Evolutionary conservation across 2,113 vertebrate species (phyloP).

Genomic region (Anhinga anhinga): DNA sequence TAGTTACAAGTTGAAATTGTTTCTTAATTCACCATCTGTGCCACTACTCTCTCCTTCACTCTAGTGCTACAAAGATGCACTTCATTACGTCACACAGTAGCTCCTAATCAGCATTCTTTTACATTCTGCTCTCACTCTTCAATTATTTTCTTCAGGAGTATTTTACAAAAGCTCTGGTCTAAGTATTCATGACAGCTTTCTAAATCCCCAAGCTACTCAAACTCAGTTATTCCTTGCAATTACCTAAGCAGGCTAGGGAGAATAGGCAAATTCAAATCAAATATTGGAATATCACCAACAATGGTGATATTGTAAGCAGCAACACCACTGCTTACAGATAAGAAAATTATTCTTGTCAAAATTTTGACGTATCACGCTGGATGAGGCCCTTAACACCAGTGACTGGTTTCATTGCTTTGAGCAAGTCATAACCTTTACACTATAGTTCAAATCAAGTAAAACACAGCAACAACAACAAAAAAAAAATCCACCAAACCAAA

Average conservation of each 20-base stretch:
- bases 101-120: background rate
- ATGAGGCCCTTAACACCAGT: background rate
- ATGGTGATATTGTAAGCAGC: no score
- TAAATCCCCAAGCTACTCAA: background rate
- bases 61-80: background rate
- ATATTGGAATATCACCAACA: background rate
- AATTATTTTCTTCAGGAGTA: background rate
- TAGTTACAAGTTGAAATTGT: constrained; percentile 45
- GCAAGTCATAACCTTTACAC: background rate
- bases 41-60: background rate
- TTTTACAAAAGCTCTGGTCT: background rate
- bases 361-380: background rate
- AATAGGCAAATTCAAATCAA: background rate
- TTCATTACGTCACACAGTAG: background rate
- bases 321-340: background rate
- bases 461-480: background rate
- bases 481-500: background rate
- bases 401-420: background rate
- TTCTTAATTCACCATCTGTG: constrained; percentile 51
- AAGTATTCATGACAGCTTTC: background rate
- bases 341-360: background rate
- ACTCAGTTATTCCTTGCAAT: background rate
- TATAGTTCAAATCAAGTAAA: background rate
- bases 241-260: background rate
- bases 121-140: background rate